Evolutionary conservation across 2,113 vertebrate genomes (phyloP), one percentile per base, ranked within the genome.

Genomic region (Patagioenas fasciata): DNA sequence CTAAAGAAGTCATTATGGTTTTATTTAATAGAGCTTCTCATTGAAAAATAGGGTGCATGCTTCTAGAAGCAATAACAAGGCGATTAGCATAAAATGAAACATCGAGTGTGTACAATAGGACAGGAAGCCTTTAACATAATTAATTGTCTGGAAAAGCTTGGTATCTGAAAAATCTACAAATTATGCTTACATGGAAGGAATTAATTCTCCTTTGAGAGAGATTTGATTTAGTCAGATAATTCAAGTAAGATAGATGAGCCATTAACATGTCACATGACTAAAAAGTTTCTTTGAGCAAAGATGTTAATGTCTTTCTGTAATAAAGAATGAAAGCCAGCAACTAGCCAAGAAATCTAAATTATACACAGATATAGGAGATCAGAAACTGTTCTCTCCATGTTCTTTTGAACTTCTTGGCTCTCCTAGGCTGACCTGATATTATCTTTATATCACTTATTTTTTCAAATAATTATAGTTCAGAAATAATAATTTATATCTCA

Each of bases 81-180:
- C 44, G 14, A 88, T 86, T 78, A 88, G 26, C 38, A 85, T 93
- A 70, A 91, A 83, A 66, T 88, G 62, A 88, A 67, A 77, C 38
- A 60, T 34, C 42, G 42, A 11, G 2, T 54, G 15, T 93, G 70
- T 85, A 40, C 87, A 71, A 47, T 18, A 80, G 67, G 40, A 91
- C 42, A 65, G 62, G 44, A 78, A 91, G 29, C 25, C n/a, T 88
- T 82, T 94, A 48, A 62, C 56, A 67, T 73, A 88, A 93, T 62
- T 77, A 85, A 83, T 93, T 88, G 36, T 65, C 40, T 80, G n/a
- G 25, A 88, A 88, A 80, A 77, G 20, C 36, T 62, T 20, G 31
- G 34, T 91, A 62, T 89, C 73, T 93, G 74, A 95, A 94, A 93
- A 91, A 94, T 89, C n/a, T 77, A 38, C 53, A 73, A 83, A 85